phyloP scores from a whole-genome alignment of 2,888 invertebrate genomes.

The Auanema freiburgensis region DNA sequence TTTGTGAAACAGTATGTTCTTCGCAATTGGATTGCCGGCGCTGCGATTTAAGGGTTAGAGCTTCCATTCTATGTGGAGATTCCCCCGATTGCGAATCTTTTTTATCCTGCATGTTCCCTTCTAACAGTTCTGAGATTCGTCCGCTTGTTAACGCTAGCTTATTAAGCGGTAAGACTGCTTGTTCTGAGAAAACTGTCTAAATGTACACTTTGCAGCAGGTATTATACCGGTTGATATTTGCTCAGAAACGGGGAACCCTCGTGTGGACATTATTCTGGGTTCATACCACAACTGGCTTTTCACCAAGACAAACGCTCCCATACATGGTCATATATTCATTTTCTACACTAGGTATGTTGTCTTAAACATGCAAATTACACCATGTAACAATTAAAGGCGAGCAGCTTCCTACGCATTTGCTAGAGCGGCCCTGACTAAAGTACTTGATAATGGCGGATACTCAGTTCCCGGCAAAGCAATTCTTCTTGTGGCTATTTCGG shows the following conservation, averaged over 20 bases:
- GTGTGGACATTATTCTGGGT: slow-evolving; percentile 24
- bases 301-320: slow-evolving; percentile 8
- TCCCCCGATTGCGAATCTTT: slow-evolving; percentile 32
- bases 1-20: slow-evolving; percentile 41
- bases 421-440: slow-evolving; percentile 26
- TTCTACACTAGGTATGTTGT: slow-evolving; percentile 21
- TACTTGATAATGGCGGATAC: slow-evolving; percentile 28
- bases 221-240: slow-evolving; percentile 17
- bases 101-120: slow-evolving; percentile 22
- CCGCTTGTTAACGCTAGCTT: slow-evolving; percentile 15
- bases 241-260: slow-evolving; percentile 12
- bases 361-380: background rate
- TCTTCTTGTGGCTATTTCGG: slow-evolving; percentile 40
- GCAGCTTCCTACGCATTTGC: slow-evolving; percentile 40
- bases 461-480: slow-evolving; percentile 28
- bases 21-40: slow-evolving; percentile 6
- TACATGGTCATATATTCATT: slow-evolving; percentile 27
- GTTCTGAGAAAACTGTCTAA: background rate
- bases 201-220: slow-evolving; percentile 13
- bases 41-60: slow-evolving; percentile 35
- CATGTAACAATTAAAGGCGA: slow-evolving; percentile 15
- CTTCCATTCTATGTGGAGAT: slow-evolving; percentile 50
- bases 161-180: slow-evolving; percentile 4
- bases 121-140: slow-evolving; percentile 13
- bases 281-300: slow-evolving; percentile 30